Evolutionary conservation across 2,113 vertebrate species (phyloP), one percentile per base, ranked within the genome.

Genomic region (Aptenodytes forsteri): DNA sequence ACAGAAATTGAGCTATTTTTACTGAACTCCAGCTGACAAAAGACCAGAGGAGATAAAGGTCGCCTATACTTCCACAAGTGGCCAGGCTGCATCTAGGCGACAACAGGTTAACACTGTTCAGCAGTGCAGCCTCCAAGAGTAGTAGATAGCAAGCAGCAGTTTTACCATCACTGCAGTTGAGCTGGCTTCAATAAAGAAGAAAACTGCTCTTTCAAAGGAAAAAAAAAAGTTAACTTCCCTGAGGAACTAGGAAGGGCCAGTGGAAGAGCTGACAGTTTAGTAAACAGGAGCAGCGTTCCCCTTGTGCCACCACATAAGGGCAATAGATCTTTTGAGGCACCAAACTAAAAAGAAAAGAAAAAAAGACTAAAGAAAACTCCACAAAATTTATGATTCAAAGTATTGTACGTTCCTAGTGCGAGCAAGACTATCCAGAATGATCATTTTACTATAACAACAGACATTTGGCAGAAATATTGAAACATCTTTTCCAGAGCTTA

Each of bases 311-410:
- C 7, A 9, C 25, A 26, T 32, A 66, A 38, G 29, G 20, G 6
- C 9, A 85, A 76, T 11, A 64, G 34, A 54, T 42, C 32, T 77
- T 34, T 13, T 21, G 23, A 87, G 55, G 13, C 7, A 29, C 7
- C 22, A 76, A 83, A 23, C 16, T 11, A 16, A 42, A n/a, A 86
- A 21, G 0, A 15, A 23, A 42, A 4, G 14, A 16, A 18, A 30
- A n/a, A 54, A 44, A 9, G 0, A 23, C n/a, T 9, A 25, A n/a
- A 44, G 14, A 49, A 79, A 85, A 42, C 4, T 1, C 19, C 29
- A 59, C 20, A 64, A 59, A 64, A 76, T 8, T 50, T 46, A 40
- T 19, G 6, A 59, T n/a, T 76, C 9, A 87, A 72, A 79, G 20
- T 18, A 40, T 1, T 27, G 16, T 22, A 50, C 17, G 16, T 27